Evolutionary conservation across 2,888 invertebrate genomes (phyloP), one percentile per base, ranked within the genome.

Genomic region (Dicyrtomina minuta): DNA sequence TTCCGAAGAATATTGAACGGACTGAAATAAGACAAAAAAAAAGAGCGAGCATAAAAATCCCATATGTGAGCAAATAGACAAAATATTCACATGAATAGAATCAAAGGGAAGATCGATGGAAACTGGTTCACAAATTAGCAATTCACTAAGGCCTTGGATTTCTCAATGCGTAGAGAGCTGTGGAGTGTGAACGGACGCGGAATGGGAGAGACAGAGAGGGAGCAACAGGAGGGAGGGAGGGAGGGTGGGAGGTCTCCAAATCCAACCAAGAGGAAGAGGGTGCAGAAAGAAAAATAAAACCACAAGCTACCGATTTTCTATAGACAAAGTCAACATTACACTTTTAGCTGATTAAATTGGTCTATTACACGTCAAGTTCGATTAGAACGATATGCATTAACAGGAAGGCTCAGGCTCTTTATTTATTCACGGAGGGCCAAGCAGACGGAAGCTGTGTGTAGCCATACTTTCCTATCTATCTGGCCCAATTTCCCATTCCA

Each of bases 1-100:
- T 70, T 84, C 83, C 2, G 84, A 83, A 5, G 83, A 83, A 79
- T 82, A 85, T 68, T 83, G 83, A 69, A 84, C 79, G 1, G 85
- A 84, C 79, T 84, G 82, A 22, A 70, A 67, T 33, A 12, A 60
- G n/a, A n/a, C n/a, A n/a, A n/a, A n/a, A n/a, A 43, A 58, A 58
- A 49, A 49, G 5, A 49, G n/a, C 15, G 43, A 61, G 6, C 17
- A 20, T 53, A 12, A 22, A 12, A 6, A 6, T 20, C 51, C 22
- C 12, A 53, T n/a, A 4, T 12, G 51, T 6, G 20, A 12, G 4
- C 22, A 4, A 20, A n/a, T 3, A 51, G 26, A 26, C 15, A 27
- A 55, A 26, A 55, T 12, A n/a, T n/a, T n/a, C n/a, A n/a, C n/a
- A n/a, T n/a, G n/a, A 26, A 26, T 10, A 26, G 27, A 26, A 55